Evolutionary conservation across 2,113 vertebrate genomes (phyloP), one percentile per base, ranked within the genome.

Genomic region (Macquaria ambigua): DNA sequence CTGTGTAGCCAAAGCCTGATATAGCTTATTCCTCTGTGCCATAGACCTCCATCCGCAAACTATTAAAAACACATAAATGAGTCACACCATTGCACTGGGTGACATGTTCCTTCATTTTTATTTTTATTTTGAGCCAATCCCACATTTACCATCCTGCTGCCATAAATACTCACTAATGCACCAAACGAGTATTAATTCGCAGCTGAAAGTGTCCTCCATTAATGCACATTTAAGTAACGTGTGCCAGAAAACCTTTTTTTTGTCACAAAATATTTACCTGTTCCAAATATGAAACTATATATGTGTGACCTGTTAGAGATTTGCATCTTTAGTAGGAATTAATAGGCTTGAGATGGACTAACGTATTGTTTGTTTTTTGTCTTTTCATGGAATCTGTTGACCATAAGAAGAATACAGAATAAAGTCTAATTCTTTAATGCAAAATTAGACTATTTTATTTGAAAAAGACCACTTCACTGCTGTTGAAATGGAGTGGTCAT

Each of bases 31-130:
- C 43, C 20, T 34, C 58, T 48, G 28, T 53, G 61, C 8, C 16
- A 79, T 8, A 66, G 23, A 72, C 12, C 12, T 76, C 28, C 23
- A 67, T 61, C 6, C 3, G 23, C 1, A 70, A 58, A 73, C 48
- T 34, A 69, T 46, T 48, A 52, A 79, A 61, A 79, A 69, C 67
- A 69, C 70, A 56, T 56, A 21, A 43, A 61, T 59, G 69, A 79
- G 52, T 71, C 79, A 70, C 50, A 79, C 50, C 53, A 21, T 39
- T n/a, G 28, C 64, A 71, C 25, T 18, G 25, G 62, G 8, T 31
- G 43, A 77, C 69, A 31, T 59, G 43, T 37, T 56, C 62, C 18
- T 61, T 64, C 48, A 62, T 76, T 62, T 52, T 72, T 23, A 79
- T 69, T 56, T 77, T 81, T 74, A 72, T 80, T 73, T 63, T 37